A percentile compares a stretch with the other conserved stretches of the same genome.
Evolutionary conservation across 2,113 vertebrate species (phyloP).

Genomic region (Ammospiza caudacuta): DNA sequence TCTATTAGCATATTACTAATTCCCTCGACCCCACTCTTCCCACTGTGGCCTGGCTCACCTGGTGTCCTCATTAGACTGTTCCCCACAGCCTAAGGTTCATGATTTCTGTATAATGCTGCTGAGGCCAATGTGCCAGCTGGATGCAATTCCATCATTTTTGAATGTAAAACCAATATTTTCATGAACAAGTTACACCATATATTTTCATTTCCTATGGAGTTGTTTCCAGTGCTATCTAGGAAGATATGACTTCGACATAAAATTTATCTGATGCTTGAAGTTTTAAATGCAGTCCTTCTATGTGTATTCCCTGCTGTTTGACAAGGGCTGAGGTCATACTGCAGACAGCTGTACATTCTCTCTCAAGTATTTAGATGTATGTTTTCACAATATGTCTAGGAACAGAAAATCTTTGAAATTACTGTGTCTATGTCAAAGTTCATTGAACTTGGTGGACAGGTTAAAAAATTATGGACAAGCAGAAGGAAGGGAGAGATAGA

Average conservation of each 20-base stretch:
- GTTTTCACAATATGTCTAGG: not conserved
- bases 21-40: not conserved
- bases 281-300: not conserved
- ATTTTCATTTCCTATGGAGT: not conserved
- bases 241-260: not conserved
- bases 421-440: not conserved
- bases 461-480: slow-evolving; percentile 7
- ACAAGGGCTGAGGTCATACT: not conserved
- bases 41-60: not conserved
- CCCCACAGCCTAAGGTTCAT: not conserved
- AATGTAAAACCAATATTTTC: not conserved
- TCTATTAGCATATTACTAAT: not conserved
- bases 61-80: not conserved
- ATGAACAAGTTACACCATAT: not conserved
- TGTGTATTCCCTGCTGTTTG: not conserved
- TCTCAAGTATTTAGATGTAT: not conserved
- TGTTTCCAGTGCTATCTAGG: not conserved
- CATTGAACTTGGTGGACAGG: not conserved
- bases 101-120: not conserved
- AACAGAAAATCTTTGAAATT: not conserved
- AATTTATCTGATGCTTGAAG: not conserved
- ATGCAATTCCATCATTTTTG: not conserved
- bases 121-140: not conserved
- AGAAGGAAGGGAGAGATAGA: not conserved
- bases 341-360: not conserved